Evolutionary conservation across 1,140 invertebrate genomes (phyloP), one percentile per base, ranked within the genome.

Genomic region (Drosophila malerkotliana): DNA sequence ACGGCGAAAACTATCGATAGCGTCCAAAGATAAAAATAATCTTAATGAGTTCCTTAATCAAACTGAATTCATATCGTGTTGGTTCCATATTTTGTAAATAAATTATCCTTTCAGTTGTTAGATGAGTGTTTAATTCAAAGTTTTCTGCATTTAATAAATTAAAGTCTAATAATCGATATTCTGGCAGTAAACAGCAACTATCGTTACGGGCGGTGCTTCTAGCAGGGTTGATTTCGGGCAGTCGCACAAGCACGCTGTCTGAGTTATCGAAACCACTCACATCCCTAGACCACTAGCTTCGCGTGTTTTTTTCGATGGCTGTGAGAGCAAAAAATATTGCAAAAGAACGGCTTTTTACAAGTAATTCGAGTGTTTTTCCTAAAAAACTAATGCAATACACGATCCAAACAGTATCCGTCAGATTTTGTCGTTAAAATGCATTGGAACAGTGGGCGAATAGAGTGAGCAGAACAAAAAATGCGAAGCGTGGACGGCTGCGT

Each of bases 231-330:
- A 68, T 75, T 75, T 74, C 78, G 53, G 69, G 63, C 69, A 82
- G 79, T 82, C 79, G 74, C 74, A 63, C 52, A 47, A 78, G 37
- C 78, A 62, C 63, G 78, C 55, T 61, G 55, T 56, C 47, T 8
- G 4, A 62, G 28, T 52, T 69, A 78, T 82, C 79, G 63, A 60
- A 32, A 26, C 26, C 41, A 7, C 61, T 21, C 32, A 12, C 79
- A 79, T 83, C 79, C 10, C 79, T 83, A 83, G 64, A 79, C 67
- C 79, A 21, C 79, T 83, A 83, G 64, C 59, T 83, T 72, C 79
- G 79, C 79, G 79, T 83, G 79, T 83, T 71, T 44, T 44, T 83
- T 44, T 83, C 79, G 73, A 74, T 75, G 79, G 63, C 62, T 82
- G 64, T 61, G 61, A 83, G 78, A 45, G 74, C 71, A 63, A 58